Percentiles rank a stretch among this genome's conserved stretches.
These are phyloP conservation scores for Irena cyanogastra DNA, from an alignment of 2,113 vertebrate species.

Conservation along the genomic window DNA sequence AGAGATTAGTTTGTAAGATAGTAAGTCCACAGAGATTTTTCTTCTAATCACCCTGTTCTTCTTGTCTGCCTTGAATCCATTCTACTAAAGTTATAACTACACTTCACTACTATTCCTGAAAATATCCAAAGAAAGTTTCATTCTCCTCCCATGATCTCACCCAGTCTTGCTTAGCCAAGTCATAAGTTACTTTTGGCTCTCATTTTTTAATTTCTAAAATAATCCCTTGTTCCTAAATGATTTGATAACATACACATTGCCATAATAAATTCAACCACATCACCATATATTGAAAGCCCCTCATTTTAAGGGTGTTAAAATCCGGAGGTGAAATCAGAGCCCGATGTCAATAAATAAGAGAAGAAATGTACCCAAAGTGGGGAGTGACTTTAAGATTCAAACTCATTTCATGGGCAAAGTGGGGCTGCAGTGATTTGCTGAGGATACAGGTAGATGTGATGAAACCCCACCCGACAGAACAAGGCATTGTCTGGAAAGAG, in stretches of 20 bases:
- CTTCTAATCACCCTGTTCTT: neutral
- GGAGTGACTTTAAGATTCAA: neutral
- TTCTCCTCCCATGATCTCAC: neutral
- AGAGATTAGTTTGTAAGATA: neutral
- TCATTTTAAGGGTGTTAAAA: neutral
- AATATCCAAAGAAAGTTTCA: neutral
- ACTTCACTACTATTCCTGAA: neutral
- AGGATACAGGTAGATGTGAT: neutral
- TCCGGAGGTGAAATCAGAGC: neutral
- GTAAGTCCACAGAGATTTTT: neutral
- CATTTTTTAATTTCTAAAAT: neutral
- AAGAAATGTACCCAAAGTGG: neutral
- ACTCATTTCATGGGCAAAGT: accelerated
- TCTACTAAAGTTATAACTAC: neutral
- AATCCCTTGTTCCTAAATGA: neutral
- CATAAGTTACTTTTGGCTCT: neutral
- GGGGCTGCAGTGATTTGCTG: neutral
- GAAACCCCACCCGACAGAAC: neutral
- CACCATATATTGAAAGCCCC: neutral
- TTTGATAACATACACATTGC: neutral
- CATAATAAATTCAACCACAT: neutral
- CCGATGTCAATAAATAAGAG: neutral
- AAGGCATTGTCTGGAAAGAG: neutral
- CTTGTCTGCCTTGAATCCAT: neutral
- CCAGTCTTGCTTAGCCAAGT: neutral